Base-by-base conservation (phyloP, 2,113 vertebrate genomes). In the Tychaedon coryphoeus region DNA sequence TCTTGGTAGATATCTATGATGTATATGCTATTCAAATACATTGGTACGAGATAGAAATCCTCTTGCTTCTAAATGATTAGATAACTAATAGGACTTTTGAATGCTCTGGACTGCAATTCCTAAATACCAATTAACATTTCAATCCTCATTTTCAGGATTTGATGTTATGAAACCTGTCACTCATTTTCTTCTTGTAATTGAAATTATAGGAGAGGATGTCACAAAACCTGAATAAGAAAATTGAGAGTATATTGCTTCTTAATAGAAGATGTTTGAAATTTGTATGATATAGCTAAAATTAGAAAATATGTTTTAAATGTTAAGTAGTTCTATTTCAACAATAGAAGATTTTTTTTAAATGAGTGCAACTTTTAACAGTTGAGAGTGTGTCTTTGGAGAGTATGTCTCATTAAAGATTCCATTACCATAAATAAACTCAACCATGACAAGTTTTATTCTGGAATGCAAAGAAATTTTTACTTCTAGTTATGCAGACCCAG, bases 111-210 rank as follows among this genome's bases (percentile, higher is more conserved):
- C 82, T 80, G 58, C 25, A 74, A 54, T 87, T 88, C 31, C 42
- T 92, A 75, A 86, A 93, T 92, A 72, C 16, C 53, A 91, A 91
- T 75, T 92, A 92, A 91, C 89, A 79, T 43, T 43, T 43, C 43
- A 43, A 43, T 43, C 56, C 26, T 90, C 56, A 80, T 90, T 88
- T 93, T 88, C 47, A 82, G 51, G 28, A 78, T 80, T 26, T 82
- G 60, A 9, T 93, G n/a, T 88, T 86, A 70, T 80, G 50, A 93
- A 85, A 80, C 48, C 82, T 95, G 43, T 50, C 80, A 58, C 25
- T 86, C 19, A 38, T 86, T 89, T 96, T 88, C 56, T 79, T 54
- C 81, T 72, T 93, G 75, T 80, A 93, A 72, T n/a, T 92, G 90
- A 77, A 86, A 90, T 76, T 23, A 54, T 9, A 73, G 47, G 43